phyloP scores from a whole-genome alignment of 2,113 vertebrate genomes.

The Elgaria multicarinata region DNA sequence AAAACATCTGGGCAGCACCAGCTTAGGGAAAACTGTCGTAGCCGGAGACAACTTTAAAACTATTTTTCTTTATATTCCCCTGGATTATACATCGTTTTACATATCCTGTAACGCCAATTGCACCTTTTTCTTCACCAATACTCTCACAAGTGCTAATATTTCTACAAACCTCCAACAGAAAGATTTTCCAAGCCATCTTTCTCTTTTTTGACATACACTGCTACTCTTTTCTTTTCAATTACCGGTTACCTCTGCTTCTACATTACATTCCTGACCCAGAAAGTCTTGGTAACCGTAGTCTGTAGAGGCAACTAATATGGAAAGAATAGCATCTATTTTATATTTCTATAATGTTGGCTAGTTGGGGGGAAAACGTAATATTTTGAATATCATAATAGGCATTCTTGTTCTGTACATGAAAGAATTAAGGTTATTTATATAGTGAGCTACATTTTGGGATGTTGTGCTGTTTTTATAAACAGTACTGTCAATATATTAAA shows the following conservation, averaged over 20 bases:
- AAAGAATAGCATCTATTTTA: not conserved
- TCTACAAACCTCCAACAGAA: not conserved
- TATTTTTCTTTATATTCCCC: too few relatives aligned
- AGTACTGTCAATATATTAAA: constrained; percentile 19
- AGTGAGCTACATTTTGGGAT: constrained; percentile 23
- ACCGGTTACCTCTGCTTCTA: not conserved
- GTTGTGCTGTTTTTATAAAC: constrained; percentile 16
- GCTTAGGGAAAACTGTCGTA: not conserved
- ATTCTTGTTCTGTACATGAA: not conserved
- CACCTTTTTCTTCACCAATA: too few relatives aligned
- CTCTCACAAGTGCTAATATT: not conserved
- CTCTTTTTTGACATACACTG: not conserved
- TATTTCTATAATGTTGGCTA: not conserved
- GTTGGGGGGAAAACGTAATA: not conserved
- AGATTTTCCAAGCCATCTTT: not conserved
- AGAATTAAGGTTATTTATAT: constrained; percentile 38
- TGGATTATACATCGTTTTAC: too few relatives aligned
- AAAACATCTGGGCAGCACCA: too few relatives aligned
- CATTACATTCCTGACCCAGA: not conserved
- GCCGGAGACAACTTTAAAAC: too few relatives aligned
- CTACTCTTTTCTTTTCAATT: rapidly evolving
- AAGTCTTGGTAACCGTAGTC: not conserved
- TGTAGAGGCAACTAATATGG: not conserved
- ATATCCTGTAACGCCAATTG: too few relatives aligned
- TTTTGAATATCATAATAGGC: not conserved